phyloP scores from a whole-genome alignment of 2,888 invertebrate species.

The Diogma glabrata region DNA sequence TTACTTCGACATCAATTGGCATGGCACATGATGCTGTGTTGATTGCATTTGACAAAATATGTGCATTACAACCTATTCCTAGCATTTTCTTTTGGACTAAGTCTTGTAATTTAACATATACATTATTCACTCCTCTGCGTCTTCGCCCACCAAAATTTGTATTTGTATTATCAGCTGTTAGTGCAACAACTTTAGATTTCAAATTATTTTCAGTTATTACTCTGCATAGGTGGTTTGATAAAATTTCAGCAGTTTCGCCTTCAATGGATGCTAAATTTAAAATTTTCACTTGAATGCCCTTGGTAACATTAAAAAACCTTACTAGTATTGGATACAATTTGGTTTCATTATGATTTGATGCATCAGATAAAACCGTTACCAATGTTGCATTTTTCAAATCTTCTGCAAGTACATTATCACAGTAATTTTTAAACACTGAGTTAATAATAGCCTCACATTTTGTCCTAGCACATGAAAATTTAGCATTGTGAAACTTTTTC shows the following conservation, averaged over 20 bases:
- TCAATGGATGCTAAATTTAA: neutral
- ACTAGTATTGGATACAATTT: constrained; percentile 18
- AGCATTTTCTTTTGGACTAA: constrained; percentile 17
- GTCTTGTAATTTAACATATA: constrained; percentile 17
- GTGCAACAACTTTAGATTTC: constrained; percentile 17
- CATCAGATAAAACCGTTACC: constrained; percentile 15
- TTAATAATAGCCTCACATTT: constrained; percentile 10
- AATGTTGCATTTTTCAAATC: constrained; percentile 4
- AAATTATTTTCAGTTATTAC: constrained; percentile 19
- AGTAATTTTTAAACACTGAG: neutral
- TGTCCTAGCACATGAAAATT: constrained; percentile 8
- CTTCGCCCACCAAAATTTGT: constrained; percentile 21
- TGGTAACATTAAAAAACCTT: neutral
- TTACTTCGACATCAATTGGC: constrained; percentile 19
- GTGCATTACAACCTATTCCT: constrained; percentile 23
- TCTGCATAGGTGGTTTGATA: constrained; percentile 13
- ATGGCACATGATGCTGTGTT: constrained; percentile 16
- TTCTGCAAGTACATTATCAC: too few relatives aligned
- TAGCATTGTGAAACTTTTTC: constrained; percentile 10
- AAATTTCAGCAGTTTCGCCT: constrained; percentile 4
- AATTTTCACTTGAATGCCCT: neutral
- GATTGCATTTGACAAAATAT: constrained; percentile 11
- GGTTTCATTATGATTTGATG: constrained; percentile 19
- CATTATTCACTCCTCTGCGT: constrained; percentile 19
- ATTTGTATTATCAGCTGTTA: constrained; percentile 21